A percentile compares a stretch with the other conserved stretches of the same genome.
Evolutionary conservation across 2,888 invertebrate genomes (phyloP).

Genomic region (Ochropleura plecta): DNA sequence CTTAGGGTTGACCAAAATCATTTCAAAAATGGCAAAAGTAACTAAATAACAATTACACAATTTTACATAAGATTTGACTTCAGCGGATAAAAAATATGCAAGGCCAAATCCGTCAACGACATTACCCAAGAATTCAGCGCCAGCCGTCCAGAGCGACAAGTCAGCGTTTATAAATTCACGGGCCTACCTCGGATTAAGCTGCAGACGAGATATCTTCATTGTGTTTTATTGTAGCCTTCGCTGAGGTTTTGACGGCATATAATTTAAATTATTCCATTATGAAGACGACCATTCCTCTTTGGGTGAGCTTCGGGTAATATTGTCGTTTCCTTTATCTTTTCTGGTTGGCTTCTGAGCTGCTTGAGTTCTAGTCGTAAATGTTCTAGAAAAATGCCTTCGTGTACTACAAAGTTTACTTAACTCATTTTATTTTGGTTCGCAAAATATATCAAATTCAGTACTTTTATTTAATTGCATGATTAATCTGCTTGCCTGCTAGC

Average conservation of each 20-base stretch:
- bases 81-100: slow-evolving; percentile 41
- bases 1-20: not conserved
- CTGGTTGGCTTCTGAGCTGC: slow-evolving; percentile 41
- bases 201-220: slow-evolving; percentile 77
- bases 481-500: too few species aligned
- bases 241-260: slow-evolving; percentile 78
- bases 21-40: too few species aligned
- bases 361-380: slow-evolving; percentile 1
- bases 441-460: not conserved
- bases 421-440: too few species aligned
- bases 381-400: slow-evolving; percentile 9
- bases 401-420: not conserved
- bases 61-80: not conserved
- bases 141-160: slow-evolving; percentile 80
- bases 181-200: slow-evolving; percentile 77
- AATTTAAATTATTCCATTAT: slow-evolving; percentile 85
- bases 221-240: slow-evolving; percentile 81
- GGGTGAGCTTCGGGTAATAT: slow-evolving; percentile 63
- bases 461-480: too few species aligned
- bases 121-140: slow-evolving; percentile 66
- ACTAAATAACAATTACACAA: too few species aligned
- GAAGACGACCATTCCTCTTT: slow-evolving; percentile 70
- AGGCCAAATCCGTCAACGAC: slow-evolving; percentile 44
- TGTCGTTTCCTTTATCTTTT: slow-evolving; percentile 60
- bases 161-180: slow-evolving; percentile 80